Conservation (phyloP, 2,797 vertebrate genomes). For the Crax fasciolata region DNA sequence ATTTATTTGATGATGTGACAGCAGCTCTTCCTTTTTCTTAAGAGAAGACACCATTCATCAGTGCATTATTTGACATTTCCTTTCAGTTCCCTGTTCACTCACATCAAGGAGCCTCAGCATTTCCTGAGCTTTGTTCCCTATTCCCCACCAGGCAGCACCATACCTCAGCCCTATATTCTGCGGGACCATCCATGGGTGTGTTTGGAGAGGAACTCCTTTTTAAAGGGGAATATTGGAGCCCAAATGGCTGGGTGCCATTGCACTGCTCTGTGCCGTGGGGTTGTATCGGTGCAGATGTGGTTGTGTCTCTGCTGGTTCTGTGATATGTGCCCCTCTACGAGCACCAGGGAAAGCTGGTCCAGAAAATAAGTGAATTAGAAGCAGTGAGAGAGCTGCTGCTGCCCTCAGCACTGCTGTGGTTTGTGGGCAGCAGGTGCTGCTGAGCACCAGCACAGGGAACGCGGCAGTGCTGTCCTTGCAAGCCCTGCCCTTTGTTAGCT, state of each 20-base stretch:
- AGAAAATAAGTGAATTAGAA: constrained; percentile 12
- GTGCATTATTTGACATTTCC: not conserved
- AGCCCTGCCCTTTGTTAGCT: not conserved
- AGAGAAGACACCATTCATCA: not conserved
- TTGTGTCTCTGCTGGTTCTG: not conserved
- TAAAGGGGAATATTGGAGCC: not conserved
- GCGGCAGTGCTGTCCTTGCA: not conserved
- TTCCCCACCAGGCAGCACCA: not conserved
- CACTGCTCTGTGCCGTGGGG: fast-evolving
- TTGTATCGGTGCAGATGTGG: not conserved
- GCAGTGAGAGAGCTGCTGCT: fast-evolving
- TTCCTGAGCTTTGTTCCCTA: not conserved
- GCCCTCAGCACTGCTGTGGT: not conserved
- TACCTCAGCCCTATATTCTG: not conserved
- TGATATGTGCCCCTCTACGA: not conserved
- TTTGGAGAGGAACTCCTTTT: not conserved
- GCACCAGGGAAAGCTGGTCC: not conserved
- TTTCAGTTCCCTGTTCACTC: not conserved
- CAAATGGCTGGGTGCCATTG: not conserved
- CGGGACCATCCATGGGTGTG: too few relatives aligned
- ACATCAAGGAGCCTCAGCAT: not conserved
- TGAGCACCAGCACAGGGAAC: not conserved
- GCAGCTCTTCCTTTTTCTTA: not conserved
- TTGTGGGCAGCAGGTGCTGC: not conserved
- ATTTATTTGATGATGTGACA: not conserved